Evolutionary conservation across 2,888 invertebrate genomes (phyloP).

Genomic region (Amaurobius ferox): DNA sequence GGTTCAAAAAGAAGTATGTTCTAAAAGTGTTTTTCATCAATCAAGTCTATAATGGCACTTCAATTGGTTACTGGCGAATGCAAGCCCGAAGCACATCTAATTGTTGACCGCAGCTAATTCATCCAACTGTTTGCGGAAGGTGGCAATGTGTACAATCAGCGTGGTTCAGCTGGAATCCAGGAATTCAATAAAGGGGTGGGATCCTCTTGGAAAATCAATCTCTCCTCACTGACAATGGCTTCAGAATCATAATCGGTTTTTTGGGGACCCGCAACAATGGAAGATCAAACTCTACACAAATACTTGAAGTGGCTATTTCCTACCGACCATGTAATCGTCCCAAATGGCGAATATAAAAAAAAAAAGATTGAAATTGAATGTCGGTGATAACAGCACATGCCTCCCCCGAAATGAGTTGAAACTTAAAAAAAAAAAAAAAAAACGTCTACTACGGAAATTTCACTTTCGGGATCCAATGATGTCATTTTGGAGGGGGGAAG

Average conservation of each 20-base stretch:
- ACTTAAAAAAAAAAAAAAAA: conserved; percentile 34
- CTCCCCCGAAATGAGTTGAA: conserved; percentile 26
- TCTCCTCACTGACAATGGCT: not conserved
- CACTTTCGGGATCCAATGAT: conserved; percentile 57
- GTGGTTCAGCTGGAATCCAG: not conserved
- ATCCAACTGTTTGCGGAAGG: not conserved
- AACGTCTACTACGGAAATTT: conserved; percentile 56
- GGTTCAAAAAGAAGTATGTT: too few species aligned
- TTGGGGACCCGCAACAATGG: conserved; percentile 30
- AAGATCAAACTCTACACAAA: conserved; percentile 49
- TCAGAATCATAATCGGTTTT: conserved; percentile 11
- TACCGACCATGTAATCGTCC: conserved; percentile 42
- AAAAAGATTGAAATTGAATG: not conserved
- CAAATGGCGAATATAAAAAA: conserved; percentile 32
- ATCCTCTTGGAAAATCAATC: not conserved
- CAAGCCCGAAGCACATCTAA: not conserved
- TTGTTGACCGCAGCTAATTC: not conserved
- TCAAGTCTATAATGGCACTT: too few species aligned
- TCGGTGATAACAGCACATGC: conserved; percentile 33
- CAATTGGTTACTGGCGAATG: too few species aligned
- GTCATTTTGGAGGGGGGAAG: conserved; percentile 42
- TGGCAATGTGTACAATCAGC: not conserved
- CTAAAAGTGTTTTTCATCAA: too few species aligned
- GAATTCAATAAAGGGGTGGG: conserved; percentile 4
- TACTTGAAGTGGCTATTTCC: conserved; percentile 61